These are phyloP conservation scores for Cabera pusaria DNA, from an alignment of 2,888 invertebrate genomes.

Conservation along the genomic window DNA sequence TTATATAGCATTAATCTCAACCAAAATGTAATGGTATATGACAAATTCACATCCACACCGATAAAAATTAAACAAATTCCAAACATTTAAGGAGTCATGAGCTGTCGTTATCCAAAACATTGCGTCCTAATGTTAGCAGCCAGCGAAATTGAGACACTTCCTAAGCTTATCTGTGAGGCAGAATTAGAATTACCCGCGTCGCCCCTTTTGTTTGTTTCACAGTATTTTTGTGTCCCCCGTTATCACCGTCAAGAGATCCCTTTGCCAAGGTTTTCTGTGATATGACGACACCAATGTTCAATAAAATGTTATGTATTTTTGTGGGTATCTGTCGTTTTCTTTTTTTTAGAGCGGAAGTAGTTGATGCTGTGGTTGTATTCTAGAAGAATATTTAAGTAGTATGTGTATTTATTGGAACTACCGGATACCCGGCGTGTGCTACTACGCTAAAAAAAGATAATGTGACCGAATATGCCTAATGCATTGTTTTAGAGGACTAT, in stretches of 20 bases:
- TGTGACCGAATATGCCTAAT: too few species aligned
- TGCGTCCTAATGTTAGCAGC: constrained; percentile 14
- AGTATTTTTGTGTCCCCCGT: constrained; percentile 54
- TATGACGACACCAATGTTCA: constrained; percentile 60
- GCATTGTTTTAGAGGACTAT: too few species aligned
- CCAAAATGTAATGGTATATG: too few species aligned
- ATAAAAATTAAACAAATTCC: constrained; percentile 2
- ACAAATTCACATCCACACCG: not conserved
- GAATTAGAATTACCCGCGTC: constrained; percentile 30
- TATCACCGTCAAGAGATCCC: constrained; percentile 58
- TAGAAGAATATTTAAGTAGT: too few species aligned
- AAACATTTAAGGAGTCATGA: constrained; percentile 14
- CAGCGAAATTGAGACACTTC: constrained; percentile 23
- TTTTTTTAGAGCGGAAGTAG: too few species aligned
- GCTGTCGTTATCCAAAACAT: constrained; percentile 17
- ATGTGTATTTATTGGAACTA: too few species aligned
- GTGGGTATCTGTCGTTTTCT: constrained; percentile 31
- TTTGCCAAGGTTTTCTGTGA: constrained; percentile 53
- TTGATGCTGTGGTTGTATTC: too few species aligned
- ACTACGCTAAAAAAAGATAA: too few species aligned
- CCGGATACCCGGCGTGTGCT: too few species aligned
- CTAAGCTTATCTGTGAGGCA: constrained; percentile 27
- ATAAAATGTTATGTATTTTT: constrained; percentile 58
- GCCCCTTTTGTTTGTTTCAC: constrained; percentile 45
- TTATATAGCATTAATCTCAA: too few species aligned